These are phyloP conservation scores for Peromyscus attwateri DNA, from an alignment of 2,797 vertebrate genomes.

Conservation along the genomic window DNA sequence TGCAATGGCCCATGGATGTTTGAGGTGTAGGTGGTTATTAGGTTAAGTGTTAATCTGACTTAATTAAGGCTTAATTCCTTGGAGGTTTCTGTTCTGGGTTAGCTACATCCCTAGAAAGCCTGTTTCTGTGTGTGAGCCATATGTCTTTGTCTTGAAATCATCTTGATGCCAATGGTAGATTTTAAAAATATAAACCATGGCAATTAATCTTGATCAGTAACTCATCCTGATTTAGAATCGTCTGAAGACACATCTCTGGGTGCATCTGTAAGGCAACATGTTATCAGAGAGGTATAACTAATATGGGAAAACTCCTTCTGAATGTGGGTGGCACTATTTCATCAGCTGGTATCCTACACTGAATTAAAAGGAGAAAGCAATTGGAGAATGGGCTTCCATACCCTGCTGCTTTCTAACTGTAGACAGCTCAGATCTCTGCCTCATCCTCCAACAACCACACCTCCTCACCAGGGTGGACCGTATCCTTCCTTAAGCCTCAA, in stretches of 20 bases:
- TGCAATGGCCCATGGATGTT: not conserved
- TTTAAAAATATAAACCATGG: not conserved
- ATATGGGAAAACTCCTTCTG: not conserved
- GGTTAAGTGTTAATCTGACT: not conserved
- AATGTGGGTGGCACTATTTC: not conserved
- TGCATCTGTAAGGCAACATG: not conserved
- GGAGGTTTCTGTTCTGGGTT: constrained; percentile 43
- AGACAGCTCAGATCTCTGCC: too few species aligned
- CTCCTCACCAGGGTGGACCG: not conserved
- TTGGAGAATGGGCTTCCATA: not conserved
- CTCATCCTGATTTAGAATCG: not conserved
- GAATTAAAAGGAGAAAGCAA: not conserved
- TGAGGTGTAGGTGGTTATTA: not conserved
- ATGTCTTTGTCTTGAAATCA: constrained; percentile 50
- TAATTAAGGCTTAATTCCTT: not conserved
- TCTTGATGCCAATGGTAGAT: not conserved
- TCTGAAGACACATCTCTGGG: not conserved
- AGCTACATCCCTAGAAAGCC: not conserved
- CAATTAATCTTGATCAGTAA: not conserved
- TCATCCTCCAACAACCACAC: accelerated
- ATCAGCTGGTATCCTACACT: not conserved
- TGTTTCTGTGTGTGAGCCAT: constrained; percentile 40
- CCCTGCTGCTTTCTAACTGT: not conserved
- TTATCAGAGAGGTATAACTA: not conserved
- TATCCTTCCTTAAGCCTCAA: not conserved